Evolutionary conservation across 2,797 vertebrate genomes (phyloP).

Genomic region (Knipowitschia caucasica): DNA sequence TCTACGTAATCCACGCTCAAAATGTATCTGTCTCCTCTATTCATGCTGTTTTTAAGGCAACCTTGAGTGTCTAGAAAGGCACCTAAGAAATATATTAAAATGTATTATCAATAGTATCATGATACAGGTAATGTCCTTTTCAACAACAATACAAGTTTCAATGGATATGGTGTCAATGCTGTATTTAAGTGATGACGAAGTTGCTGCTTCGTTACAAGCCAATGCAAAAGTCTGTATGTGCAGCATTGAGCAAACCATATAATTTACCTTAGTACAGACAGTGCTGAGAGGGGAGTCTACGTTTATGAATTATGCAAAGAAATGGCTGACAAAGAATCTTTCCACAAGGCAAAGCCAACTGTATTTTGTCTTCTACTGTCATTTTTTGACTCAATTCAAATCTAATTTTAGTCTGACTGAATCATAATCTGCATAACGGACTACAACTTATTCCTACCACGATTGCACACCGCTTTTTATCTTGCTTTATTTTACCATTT

Average conservation of each 20-base stretch:
- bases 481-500: not conserved
- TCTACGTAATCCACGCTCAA: too few species aligned
- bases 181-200: too few species aligned
- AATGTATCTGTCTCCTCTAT: too few species aligned
- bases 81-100: too few species aligned
- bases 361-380: not conserved
- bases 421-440: not conserved
- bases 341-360: not conserved
- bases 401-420: not conserved
- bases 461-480: not conserved
- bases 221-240: not conserved
- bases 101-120: too few species aligned
- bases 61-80: too few species aligned
- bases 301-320: slow-evolving; percentile 55
- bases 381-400: not conserved
- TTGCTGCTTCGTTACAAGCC: too few species aligned
- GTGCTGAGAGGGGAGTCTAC: slow-evolving; percentile 6
- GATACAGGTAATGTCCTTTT: too few species aligned
- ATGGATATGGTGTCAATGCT: too few species aligned
- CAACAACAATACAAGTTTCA: too few species aligned
- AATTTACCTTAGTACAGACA: slow-evolving; percentile 29
- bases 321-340: slow-evolving; percentile 18
- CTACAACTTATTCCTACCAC: not conserved
- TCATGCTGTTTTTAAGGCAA: too few species aligned
- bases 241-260: slow-evolving; percentile 20